Percentiles rank a stretch among this genome's conserved stretches.
Conservation (phyloP, 1,140 invertebrate species). For the Manduca sexta region DNA sequence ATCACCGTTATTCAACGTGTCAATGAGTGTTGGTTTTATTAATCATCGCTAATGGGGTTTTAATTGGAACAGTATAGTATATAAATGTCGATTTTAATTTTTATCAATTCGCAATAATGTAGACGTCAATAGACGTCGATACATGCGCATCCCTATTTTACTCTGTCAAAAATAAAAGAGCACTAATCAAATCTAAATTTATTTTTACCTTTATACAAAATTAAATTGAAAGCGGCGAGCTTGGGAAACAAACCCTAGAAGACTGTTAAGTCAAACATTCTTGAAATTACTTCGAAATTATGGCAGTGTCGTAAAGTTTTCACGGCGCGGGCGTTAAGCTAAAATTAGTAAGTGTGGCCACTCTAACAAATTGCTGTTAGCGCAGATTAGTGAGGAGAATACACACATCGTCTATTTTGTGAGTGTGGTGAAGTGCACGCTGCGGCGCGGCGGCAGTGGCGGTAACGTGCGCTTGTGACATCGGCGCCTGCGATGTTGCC, state of each 20-base stretch:
- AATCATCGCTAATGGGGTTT: too few relatives aligned
- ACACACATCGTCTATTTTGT: constrained; percentile 26
- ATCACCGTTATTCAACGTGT: neutral
- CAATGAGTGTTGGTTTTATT: too few relatives aligned
- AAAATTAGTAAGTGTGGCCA: constrained; percentile 58
- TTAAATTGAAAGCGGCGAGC: constrained; percentile 42
- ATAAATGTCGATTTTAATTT: neutral
- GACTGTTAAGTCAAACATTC: constrained; percentile 56
- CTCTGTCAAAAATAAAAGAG: constrained; percentile 32
- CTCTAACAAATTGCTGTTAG: constrained; percentile 57
- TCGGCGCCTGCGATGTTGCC: too few relatives aligned
- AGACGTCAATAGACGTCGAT: too few relatives aligned
- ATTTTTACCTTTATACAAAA: constrained; percentile 15
- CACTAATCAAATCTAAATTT: too few relatives aligned
- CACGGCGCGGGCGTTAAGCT: constrained; percentile 51
- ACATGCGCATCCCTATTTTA: too few relatives aligned
- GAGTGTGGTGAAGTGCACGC: neutral
- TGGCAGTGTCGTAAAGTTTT: constrained; percentile 60
- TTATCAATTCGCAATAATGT: too few relatives aligned
- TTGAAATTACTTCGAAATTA: constrained; percentile 58
- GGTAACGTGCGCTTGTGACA: constrained; percentile 31
- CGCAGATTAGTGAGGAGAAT: constrained; percentile 36
- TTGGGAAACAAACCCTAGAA: constrained; percentile 45
- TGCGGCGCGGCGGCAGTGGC: neutral
- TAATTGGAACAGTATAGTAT: too few relatives aligned